Percentiles rank a stretch among this genome's conserved stretches.
Conservation (phyloP, 37 sponge, comb jelly and placozoan genomes). For the Axinella damicornis region DNA sequence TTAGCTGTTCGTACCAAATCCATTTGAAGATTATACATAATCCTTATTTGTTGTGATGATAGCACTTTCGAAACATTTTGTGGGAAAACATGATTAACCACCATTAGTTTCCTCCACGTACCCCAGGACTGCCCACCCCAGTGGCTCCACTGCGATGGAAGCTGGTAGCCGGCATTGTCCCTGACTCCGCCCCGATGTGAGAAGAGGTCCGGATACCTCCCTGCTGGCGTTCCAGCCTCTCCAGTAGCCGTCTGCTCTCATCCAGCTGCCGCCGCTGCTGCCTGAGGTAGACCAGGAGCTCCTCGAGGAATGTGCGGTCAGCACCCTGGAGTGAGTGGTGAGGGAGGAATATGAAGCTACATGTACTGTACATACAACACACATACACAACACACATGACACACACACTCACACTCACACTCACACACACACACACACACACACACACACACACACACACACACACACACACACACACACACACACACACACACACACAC, state of each 20-base stretch:
- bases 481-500: too few species aligned
- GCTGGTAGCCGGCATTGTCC: conserved; percentile 20
- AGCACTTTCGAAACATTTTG: too few species aligned
- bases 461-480: conserved; percentile 7
- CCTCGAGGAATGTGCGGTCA: conserved; percentile 67
- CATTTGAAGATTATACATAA: too few species aligned
- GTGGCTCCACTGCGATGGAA: too few species aligned
- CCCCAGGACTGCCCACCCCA: too few species aligned
- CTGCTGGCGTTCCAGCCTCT: conserved; percentile 27
- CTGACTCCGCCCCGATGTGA: conserved; percentile 36
- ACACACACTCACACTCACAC: conserved; percentile 1
- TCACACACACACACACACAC: conserved; percentile 12
- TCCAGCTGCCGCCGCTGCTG: conserved; percentile 78
- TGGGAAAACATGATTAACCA: too few species aligned
- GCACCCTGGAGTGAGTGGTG: conserved; percentile 31
- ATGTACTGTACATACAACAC: too few species aligned
- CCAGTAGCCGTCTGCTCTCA: conserved; percentile 59
- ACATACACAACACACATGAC: too few species aligned
- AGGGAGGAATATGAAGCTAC: too few species aligned
- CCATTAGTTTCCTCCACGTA: too few species aligned
- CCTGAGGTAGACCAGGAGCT: conserved; percentile 68
- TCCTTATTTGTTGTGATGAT: too few species aligned
- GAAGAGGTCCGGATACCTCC: not conserved
- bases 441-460: conserved; percentile 24
- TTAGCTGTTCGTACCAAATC: too few species aligned